Evolutionary conservation across 2,888 invertebrate species (phyloP).

Genomic region (Platypus cylindrus): DNA sequence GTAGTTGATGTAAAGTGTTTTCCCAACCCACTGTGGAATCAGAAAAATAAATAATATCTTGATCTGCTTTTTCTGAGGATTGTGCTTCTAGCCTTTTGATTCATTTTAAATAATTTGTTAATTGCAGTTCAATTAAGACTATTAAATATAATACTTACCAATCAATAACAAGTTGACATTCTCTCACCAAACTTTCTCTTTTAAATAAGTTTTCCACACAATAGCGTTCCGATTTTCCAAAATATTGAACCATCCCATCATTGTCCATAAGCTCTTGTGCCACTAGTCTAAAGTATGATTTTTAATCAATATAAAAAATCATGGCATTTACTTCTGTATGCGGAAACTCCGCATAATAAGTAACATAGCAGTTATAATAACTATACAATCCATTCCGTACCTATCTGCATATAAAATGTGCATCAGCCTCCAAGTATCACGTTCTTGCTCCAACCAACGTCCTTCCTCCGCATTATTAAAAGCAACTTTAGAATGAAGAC

Average conservation of each 20-base stretch:
- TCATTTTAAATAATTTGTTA: background rate
- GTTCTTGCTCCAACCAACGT: conserved; percentile 62
- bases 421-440: conserved; percentile 79
- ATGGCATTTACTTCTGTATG: too few species aligned
- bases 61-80: conserved; percentile 43
- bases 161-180: conserved; percentile 77
- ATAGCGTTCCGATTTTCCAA: conserved; percentile 44
- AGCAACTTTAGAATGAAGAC: conserved; percentile 30
- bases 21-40: conserved; percentile 82
- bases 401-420: conserved; percentile 74
- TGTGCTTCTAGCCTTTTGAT: conserved; percentile 60
- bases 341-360: too few species aligned
- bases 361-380: background rate
- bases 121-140: background rate
- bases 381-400: conserved; percentile 31
- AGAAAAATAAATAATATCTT: conserved; percentile 61
- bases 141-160: conserved; percentile 43
- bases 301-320: too few species aligned
- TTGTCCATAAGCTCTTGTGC: conserved; percentile 28
- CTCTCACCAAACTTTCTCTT: conserved; percentile 42
- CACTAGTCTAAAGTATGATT: conserved; percentile 11
- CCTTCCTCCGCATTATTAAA: conserved; percentile 23
- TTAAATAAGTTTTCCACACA: conserved; percentile 46
- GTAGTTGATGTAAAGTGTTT: conserved; percentile 71
- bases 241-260: conserved; percentile 24